phyloP scores from a whole-genome alignment of 1,140 invertebrate genomes.

The Drosophila melanica region DNA sequence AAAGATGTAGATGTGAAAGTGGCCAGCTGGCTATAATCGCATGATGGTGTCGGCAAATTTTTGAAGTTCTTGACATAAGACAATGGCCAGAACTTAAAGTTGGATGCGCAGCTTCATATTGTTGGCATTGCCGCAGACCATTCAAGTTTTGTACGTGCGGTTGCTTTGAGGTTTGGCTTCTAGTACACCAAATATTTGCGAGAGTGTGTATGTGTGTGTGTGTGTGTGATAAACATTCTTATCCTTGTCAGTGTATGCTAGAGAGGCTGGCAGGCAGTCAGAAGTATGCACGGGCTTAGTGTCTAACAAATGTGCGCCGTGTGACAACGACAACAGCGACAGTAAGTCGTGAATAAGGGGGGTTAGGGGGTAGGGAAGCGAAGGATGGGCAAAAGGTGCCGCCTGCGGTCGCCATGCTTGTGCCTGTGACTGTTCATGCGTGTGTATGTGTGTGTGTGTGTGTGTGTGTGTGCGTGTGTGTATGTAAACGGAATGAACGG shows the following conservation, averaged over 20 bases:
- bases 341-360: background rate
- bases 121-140: conserved; percentile 63
- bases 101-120: conserved; percentile 49
- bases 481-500: conserved; percentile 78
- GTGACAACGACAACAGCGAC: conserved; percentile 59
- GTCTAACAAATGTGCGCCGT: conserved; percentile 79
- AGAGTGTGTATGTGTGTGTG: conserved; percentile 15
- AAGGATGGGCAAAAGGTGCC: conserved; percentile 49
- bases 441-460: conserved; percentile 17
- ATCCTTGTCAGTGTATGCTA: conserved; percentile 55
- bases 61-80: conserved; percentile 32
- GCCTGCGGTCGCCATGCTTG: conserved; percentile 51
- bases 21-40: conserved; percentile 46
- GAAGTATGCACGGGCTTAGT: conserved; percentile 74
- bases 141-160: conserved; percentile 76
- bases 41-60: conserved; percentile 16
- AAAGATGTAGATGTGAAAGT: conserved; percentile 11
- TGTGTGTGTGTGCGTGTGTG: conserved; percentile 59
- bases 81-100: conserved; percentile 45
- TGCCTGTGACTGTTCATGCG: conserved; percentile 7
- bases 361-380: background rate
- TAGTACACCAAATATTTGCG: conserved; percentile 17
- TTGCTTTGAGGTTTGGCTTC: conserved; percentile 72
- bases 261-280: conserved; percentile 26
- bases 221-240: conserved; percentile 76